Evolutionary conservation across 2,797 vertebrate species (phyloP), one percentile per base, ranked within the genome.

Genomic region (Parauchenoglanis ngamensis): DNA sequence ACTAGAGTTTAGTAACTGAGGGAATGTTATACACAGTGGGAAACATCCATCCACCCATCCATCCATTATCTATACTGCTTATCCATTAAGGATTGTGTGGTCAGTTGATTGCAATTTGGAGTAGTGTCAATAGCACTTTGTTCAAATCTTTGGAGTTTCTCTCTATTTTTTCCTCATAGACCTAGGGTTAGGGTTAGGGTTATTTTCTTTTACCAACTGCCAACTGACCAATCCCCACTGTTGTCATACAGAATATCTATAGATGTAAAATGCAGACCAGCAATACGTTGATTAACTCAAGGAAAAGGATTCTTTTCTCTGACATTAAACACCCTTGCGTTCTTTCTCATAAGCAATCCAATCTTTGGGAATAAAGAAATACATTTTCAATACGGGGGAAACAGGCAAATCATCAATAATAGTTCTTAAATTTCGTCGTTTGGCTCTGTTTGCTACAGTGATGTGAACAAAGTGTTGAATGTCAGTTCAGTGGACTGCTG

Each of bases 401-500:
- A 65, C 44, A 17, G 23, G 7, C 11, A 68, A 83, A 54, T 52
- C 28, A 54, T 68, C 63, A 82, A 11, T 2, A 17, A 68, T 68
- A 52, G 19, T 52, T 83, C 81, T 68, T 67, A 54, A 0, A 31
- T 68, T 7, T 54, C 46, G 68, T 2, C 54, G 46, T 68, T 54
- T 68, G 28, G 46, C 46, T 49, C 10, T 82, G 59, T 82, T 82
- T 63, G 7, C 25, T 25, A 5, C 79, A 81, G 6, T 46, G 35
- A 63, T 78, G 17, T 35, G 57, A 81, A 63, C 23, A n/a, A 44
- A 44, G n/a, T 13, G n/a, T 68, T 83, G 19, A 52, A 83, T 83
- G 49, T 35, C 61, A 21, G 46, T 67, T 67, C 17, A 67, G 17
- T 83, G 17, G 80, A 67, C 17, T 67, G 15, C 46, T 54, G 19